These are phyloP conservation scores for Leptobrachium leishanense DNA, from an alignment of 2,113 vertebrate species.

Conservation along the genomic window DNA sequence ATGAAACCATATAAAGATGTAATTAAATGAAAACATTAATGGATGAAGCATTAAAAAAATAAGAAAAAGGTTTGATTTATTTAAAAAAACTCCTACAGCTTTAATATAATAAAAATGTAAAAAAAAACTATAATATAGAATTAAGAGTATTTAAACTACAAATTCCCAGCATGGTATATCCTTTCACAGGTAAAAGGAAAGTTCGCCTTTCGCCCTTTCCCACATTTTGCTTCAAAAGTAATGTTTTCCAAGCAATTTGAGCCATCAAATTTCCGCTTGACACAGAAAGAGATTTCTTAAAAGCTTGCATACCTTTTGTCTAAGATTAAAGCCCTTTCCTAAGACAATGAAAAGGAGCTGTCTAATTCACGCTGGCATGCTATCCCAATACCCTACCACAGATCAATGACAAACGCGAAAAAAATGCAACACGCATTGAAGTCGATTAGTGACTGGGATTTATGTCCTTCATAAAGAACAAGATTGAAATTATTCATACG, in stretches of 20 bases:
- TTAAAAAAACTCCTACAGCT: no score
- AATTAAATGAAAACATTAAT: no score
- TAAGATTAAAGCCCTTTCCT: slow-evolving; percentile 43
- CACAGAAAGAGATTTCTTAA: slow-evolving; percentile 18
- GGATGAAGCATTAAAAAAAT: no score
- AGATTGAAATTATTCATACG: background rate
- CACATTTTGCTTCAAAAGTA: slow-evolving; percentile 19
- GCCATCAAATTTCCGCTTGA: slow-evolving; percentile 33
- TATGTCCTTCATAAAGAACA: slow-evolving; percentile 36
- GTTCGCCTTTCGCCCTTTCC: background rate
- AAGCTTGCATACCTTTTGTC: slow-evolving; percentile 39
- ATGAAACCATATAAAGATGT: no score
- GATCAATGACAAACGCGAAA: slow-evolving; percentile 38
- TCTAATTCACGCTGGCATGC: slow-evolving; percentile 41
- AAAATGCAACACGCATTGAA: slow-evolving; percentile 42
- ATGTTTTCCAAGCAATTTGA: slow-evolving; percentile 39
- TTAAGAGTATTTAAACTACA: background rate
- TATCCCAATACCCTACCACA: slow-evolving; percentile 32
- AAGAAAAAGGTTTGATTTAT: no score
- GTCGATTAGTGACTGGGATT: slow-evolving; percentile 29
- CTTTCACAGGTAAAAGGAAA: slow-evolving; percentile 16
- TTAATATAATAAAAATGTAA: no score
- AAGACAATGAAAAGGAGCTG: slow-evolving; percentile 46
- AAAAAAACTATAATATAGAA: background rate
- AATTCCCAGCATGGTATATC: slow-evolving; percentile 4